Evolutionary conservation across 2,888 invertebrate genomes (phyloP), one percentile per base, ranked within the genome.

Genomic region (Hypomecis atomaria): DNA sequence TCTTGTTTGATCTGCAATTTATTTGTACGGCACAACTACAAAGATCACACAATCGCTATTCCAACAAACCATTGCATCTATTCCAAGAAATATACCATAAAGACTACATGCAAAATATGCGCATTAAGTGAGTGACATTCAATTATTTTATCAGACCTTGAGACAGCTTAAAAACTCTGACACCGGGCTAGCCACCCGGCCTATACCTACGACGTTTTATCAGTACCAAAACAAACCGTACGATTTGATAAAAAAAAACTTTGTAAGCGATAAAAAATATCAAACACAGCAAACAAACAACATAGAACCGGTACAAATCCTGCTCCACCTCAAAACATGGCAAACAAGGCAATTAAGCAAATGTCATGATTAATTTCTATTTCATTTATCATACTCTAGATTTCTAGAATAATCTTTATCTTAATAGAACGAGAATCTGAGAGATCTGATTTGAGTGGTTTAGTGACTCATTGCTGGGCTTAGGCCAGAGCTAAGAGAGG

Each of bases 331-430:
- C 23, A n/a, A 38, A 56, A 50, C 59, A 69, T 71, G 38, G 67
- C 75, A 77, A 78, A 79, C 76, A 79, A 76, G 65, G 60, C 64
- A 67, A 78, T 78, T 72, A 77, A 75, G 38, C 64, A 60, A 75
- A 73, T 72, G 62, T 44, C 58, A 70, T 34, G 36, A 45, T 43
- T 42, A 57, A 71, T 70, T 71, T 74, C 38, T 65, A 71, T 67
- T 66, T 43, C 68, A 60, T 70, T 59, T 53, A 44, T 23, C 11
- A 52, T 60, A 34, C 52, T 59, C 50, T 57, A 50, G 59, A 43
- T 54, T 48, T 59, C 60, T 69, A 59, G 56, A 59, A 33, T n/a
- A 43, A 37, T 47, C 47, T 33, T 11, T 3, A 42, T 11, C 23
- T 40, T 52, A 52, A 42, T 13, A 5, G 9, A 11, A 3, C 6